Evolutionary conservation across 2,797 vertebrate species (phyloP), one percentile per base, ranked within the genome.

Genomic region (Spea hammondii): DNA sequence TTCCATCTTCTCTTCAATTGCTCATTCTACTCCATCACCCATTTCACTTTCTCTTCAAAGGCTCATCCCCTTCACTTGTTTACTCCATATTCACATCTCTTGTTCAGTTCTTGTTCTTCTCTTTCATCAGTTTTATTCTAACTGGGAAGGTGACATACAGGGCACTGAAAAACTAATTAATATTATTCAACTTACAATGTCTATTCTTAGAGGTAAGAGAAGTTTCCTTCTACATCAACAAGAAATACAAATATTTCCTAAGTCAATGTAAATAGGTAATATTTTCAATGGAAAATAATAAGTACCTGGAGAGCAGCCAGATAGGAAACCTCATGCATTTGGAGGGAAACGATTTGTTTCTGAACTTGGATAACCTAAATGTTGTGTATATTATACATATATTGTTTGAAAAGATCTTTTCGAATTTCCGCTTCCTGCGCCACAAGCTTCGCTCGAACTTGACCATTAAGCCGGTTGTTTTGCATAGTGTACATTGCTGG

Each of bases 281-380:
- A 80, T 76, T 65, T 64, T 70, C 54, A 59, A 45, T 60, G 65
- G 51, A 60, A 69, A 76, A 80, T 72, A 80, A 80, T 62, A 80
- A 74, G 67, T 51, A 60, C 12, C 68, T 76, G 79, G 79, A 69
- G 51, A 68, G 12, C 79, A 13, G 79, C 79, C 79, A 80, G 50
- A 72, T 46, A 76, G 79, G 79, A 76, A 80, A 66, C 12, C 53
- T 80, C 73, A 59, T 72, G 46, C 74, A 46, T 80, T 72, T 51
- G 53, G 69, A 76, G 74, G 79, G 76, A 80, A 60, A 32, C 64
- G 62, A 72, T 76, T 76, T 67, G 53, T 50, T n/a, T 50, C 60
- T 76, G 79, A 80, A 80, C 79, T 80, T 62, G 79, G 46, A 72
- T 80, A 76, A 80, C 79, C 79, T 70, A 68, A 12, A 72, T 54